These are phyloP conservation scores for Aplysina aerophoba DNA, from an alignment of 37 sponge, comb jelly and placozoan genomes.

Conservation along the genomic window DNA sequence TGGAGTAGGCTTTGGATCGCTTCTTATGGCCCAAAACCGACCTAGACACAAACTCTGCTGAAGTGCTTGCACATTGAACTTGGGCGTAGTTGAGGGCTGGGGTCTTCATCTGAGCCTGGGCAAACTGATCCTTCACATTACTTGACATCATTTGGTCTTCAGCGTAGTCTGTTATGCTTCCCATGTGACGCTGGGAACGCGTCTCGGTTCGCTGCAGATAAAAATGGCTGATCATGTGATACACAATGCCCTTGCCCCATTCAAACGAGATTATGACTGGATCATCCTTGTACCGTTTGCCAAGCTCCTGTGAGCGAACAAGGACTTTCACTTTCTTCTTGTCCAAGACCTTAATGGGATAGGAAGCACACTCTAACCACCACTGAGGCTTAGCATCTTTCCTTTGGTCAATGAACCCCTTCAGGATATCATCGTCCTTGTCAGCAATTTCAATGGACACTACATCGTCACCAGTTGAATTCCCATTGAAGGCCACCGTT, in stretches of 20 bases:
- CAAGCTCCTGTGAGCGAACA: slow-evolving; percentile 73
- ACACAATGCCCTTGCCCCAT: slow-evolving; percentile 80
- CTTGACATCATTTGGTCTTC: slow-evolving; percentile 47
- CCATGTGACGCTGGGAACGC: slow-evolving; percentile 65
- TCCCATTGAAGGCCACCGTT: slow-evolving; percentile 62
- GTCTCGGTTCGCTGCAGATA: slow-evolving; percentile 83
- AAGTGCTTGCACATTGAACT: slow-evolving; percentile 79
- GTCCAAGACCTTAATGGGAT: slow-evolving; percentile 78
- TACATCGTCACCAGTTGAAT: slow-evolving; percentile 72
- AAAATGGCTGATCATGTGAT: slow-evolving; percentile 89
- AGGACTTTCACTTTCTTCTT: slow-evolving; percentile 75
- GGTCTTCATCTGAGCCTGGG: slow-evolving; percentile 21
- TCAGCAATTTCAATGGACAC: slow-evolving; percentile 78
- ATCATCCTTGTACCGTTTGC: slow-evolving; percentile 57
- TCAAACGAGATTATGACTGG: slow-evolving; percentile 82
- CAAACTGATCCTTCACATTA: slow-evolving; percentile 41
- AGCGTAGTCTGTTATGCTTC: slow-evolving; percentile 43
- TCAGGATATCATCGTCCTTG: slow-evolving; percentile 68
- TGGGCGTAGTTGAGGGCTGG: slow-evolving; percentile 74
- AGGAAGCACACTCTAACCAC: slow-evolving; percentile 79
- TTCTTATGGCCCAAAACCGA: slow-evolving; percentile 77
- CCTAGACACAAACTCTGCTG: slow-evolving; percentile 82
- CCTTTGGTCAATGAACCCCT: slow-evolving; percentile 79
- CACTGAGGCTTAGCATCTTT: slow-evolving; percentile 80
- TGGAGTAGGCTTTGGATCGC: slow-evolving; percentile 15